Evolutionary conservation across 2,113 vertebrate genomes (phyloP).

Genomic region (Ictalurus punctatus): DNA sequence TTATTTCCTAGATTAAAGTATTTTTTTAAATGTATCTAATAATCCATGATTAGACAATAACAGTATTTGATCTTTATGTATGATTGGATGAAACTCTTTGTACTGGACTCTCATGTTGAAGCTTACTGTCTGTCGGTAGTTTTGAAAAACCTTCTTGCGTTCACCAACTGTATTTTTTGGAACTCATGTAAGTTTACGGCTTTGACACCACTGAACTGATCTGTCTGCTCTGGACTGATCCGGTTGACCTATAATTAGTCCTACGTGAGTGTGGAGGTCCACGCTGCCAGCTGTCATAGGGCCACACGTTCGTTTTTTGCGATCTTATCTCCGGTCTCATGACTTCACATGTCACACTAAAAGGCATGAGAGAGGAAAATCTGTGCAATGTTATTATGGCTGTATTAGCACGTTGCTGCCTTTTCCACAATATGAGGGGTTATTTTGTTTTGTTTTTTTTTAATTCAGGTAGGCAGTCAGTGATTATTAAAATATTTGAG

Average conservation of each 20-base stretch:
- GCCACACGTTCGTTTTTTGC: conserved; percentile 18
- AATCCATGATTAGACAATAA: neutral
- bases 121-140: neutral
- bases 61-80: neutral
- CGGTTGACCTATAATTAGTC: conserved; percentile 40
- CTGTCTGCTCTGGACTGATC: neutral
- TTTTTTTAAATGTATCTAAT: neutral
- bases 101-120: neutral
- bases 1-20: neutral
- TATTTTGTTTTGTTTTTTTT: neutral
- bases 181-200: neutral
- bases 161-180: neutral
- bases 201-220: neutral
- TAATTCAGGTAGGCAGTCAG: neutral
- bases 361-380: conserved; percentile 10
- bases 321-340: conserved; percentile 22
- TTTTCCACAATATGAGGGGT: no score
- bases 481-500: neutral
- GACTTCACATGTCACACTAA: neutral
- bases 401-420: neutral
- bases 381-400: neutral
- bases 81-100: neutral
- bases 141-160: neutral
- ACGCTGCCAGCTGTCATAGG: conserved; percentile 33
- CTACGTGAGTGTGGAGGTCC: neutral